Conservation (phyloP, 2,888 invertebrate species). For the Cotesia congregata region DNA sequence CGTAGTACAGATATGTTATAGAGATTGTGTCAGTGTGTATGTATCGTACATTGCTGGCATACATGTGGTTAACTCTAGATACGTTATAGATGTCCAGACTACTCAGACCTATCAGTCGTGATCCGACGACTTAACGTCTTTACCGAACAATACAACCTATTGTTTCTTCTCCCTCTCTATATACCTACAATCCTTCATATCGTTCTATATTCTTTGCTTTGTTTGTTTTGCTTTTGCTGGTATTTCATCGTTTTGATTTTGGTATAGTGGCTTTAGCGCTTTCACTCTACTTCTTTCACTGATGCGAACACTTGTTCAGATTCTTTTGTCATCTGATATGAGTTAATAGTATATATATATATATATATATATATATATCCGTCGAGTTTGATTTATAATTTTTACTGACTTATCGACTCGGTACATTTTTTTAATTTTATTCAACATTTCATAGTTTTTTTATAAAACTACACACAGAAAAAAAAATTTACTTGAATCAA, state of each 20-base stretch:
- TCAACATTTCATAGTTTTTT: no score
- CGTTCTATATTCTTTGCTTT: not conserved
- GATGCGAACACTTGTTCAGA: slow-evolving; percentile 20
- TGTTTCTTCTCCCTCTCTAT: not conserved
- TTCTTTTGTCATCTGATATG: slow-evolving; percentile 15
- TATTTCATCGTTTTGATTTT: not conserved
- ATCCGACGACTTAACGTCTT: slow-evolving; percentile 60
- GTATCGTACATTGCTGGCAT: slow-evolving; percentile 30
- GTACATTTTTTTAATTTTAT: not conserved
- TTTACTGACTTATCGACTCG: not conserved
- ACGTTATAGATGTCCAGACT: slow-evolving; percentile 49
- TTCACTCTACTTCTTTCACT: not conserved
- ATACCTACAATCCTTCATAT: not conserved
- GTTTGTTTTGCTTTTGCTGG: not conserved
- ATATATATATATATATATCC: slow-evolving; percentile 4
- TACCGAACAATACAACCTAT: slow-evolving; percentile 26
- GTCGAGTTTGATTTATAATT: not conserved
- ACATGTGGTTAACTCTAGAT: slow-evolving; percentile 43
- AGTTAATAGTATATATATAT: slow-evolving; percentile 4
- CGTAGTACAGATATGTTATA: not conserved
- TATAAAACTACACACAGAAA: no score
- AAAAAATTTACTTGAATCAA: no score
- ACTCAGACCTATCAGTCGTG: slow-evolving; percentile 50
- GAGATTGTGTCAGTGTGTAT: not conserved
- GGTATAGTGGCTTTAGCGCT: slow-evolving; percentile 1